These are phyloP conservation scores for Trichosurus vulpecula DNA, from an alignment of 2,797 vertebrate species.

Conservation along the genomic window DNA sequence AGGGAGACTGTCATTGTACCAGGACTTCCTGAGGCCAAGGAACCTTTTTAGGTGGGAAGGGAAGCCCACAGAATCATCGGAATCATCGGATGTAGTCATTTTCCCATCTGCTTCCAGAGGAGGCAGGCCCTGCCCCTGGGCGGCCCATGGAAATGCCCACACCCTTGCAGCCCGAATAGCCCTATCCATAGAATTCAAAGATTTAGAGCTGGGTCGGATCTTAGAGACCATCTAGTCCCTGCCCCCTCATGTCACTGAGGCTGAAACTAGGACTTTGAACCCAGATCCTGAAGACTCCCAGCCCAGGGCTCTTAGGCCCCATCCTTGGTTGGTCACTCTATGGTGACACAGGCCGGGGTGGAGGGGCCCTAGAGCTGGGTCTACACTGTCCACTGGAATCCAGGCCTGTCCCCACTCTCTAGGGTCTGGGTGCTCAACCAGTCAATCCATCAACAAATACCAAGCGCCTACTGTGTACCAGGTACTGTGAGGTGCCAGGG, in stretches of 20 bases:
- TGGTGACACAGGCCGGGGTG: not conserved
- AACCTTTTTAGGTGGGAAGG: not conserved
- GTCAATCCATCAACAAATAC: not conserved
- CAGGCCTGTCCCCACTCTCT: not conserved
- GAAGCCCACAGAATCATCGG: not conserved
- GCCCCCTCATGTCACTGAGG: not conserved
- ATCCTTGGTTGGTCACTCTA: not conserved
- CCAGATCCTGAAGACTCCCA: not conserved
- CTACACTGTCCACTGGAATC: not conserved
- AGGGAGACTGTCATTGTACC: not conserved
- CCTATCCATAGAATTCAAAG: not conserved
- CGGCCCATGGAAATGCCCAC: not conserved
- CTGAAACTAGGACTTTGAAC: not conserved
- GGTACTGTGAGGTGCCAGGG: not conserved
- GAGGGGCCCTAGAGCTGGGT: not conserved
- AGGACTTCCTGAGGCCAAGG: not conserved
- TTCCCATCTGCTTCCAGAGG: not conserved
- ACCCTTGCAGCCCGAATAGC: not conserved
- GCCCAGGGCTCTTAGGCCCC: not conserved
- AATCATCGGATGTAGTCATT: not conserved
- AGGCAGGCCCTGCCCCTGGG: not conserved
- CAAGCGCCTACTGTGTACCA: not conserved
- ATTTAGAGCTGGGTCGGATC: not conserved
- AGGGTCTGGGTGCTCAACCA: not conserved
- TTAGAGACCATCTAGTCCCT: not conserved